Base-by-base conservation (phyloP, 2,113 vertebrate genomes). In the Cygnus buccinator region DNA sequence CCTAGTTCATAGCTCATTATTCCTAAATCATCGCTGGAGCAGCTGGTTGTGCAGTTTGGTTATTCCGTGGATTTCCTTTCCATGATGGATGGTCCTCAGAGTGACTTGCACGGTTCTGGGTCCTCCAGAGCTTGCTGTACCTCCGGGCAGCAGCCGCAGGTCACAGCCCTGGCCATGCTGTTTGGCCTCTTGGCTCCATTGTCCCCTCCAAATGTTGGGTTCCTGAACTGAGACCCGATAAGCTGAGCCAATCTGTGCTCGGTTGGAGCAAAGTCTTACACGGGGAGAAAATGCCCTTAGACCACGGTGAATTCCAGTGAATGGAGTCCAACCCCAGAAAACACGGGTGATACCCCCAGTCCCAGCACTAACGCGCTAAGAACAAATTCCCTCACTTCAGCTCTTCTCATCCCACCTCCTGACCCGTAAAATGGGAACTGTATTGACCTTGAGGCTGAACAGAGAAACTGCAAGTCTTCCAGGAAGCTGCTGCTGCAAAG, bases 121-220 rank as follows among this genome's bases (percentile, higher is more conserved):
- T 48, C 61, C 13, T 2, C 48, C 63, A 61, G 35, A 46, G 22
- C 16, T 73, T 39, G 23, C 19, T 25, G 46, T 59, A 44, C 41
- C 22, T 28, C 41, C 66, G 46, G n/a, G 55, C 41, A 23, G 22
- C 35, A 62, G 0, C 16, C 1, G 1, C 2, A 2, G 7, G 26
- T 77, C 66, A 70, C 61, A 39, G n/a, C 29, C 37, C 35, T 26
- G 35, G 44, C 33, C 4, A 0, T 33, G 46, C 59, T 72, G 35
- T 89, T 92, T n/a, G n/a, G 10, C 58, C n/a, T 15, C 8, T 67
- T 78, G 58, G 54, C 58, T 83, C n/a, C 72, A 61, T 16, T 25
- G 50, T 29, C 35, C 25, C 3, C 11, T 63, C 57, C 58, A 76
- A 63, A 93, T 55, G 16, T 2, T 31, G 25, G 23, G 33, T 81